Base-by-base conservation (phyloP, 2,888 invertebrate genomes). In the Beris morrisii region DNA sequence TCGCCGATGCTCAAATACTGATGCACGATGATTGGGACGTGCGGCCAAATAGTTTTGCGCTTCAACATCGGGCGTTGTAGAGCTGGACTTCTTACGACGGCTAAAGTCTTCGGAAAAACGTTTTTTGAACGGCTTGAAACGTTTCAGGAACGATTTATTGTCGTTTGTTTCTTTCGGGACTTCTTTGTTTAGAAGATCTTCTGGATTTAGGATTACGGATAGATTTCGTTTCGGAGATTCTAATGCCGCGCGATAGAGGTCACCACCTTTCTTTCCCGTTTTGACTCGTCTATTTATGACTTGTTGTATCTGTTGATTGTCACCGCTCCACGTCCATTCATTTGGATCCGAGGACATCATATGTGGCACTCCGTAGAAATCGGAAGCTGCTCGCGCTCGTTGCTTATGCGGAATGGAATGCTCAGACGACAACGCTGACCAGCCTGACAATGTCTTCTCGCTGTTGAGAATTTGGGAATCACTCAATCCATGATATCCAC, bases 381-480 rank as follows among this genome's bases (percentile, higher is more conserved):
- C 91, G 85, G 74, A 87, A 77, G 46, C 90, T 85, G 79, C 91
- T 79, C 69, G 84, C 77, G 74, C 88, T 79, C 31, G 71, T 74
- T 57, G 75, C 72, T 32, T 83, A 80, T 52, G 81, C 73, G 72
- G 80, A 75, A 64, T 75, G 72, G 67, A 69, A 71, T 69, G 79
- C 76, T 55, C 85, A 83, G 72, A 87, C 81, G 67, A 82, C 81
- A 76, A 74, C 69, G 78, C 75, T 9, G 79, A 79, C 85, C 89
- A 89, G 28, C 79, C 75, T 4, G 83, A 74, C 28, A 72, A 74
- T 48, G 80, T 71, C 78, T 82, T 82, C 77, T 91, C 92, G 74
- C 86, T 88, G 3, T 89, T 86, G 67, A 92, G 78, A 65, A 92
- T 91, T 71, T 90, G 87, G 1, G 86, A 86, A 73, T 92, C 91